phyloP scores from a whole-genome alignment of 2,113 vertebrate species.

The Oxyruncus cristatus region DNA sequence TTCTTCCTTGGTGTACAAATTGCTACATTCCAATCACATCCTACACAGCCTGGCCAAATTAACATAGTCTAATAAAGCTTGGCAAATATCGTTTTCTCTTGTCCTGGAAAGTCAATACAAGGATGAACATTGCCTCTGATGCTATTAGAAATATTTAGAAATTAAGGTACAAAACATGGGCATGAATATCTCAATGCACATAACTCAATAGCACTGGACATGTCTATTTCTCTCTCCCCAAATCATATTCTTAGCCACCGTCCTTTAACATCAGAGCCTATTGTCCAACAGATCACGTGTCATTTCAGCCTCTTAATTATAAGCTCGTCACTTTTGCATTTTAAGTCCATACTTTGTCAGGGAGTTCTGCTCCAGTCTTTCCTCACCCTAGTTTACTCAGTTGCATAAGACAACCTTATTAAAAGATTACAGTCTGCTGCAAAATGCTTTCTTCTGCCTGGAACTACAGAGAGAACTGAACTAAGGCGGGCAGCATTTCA shows the following conservation, averaged over 20 bases:
- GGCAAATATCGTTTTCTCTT: background rate
- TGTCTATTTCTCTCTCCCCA: background rate
- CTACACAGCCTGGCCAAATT: conserved; percentile 46
- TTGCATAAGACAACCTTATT: conserved; percentile 37
- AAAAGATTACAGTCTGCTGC: conserved; percentile 42
- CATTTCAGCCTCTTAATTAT: background rate
- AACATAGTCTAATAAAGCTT: background rate
- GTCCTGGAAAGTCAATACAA: background rate
- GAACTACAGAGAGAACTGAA: conserved; percentile 28
- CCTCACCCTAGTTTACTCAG: conserved; percentile 1
- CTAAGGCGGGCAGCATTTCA: conserved; percentile 30
- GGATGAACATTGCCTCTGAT: background rate
- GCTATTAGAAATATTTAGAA: background rate
- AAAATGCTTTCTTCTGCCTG: conserved; percentile 41
- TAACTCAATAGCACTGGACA: background rate
- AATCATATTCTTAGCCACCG: background rate
- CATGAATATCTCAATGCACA: background rate
- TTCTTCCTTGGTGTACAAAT: background rate
- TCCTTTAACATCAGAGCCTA: background rate
- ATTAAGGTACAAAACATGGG: background rate
- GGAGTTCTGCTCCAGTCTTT: background rate
- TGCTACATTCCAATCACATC: conserved; percentile 42
- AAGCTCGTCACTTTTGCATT: background rate
- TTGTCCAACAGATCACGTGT: background rate
- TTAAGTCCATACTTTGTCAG: background rate